phyloP scores from a whole-genome alignment of 1,140 invertebrate genomes.

The Homalodisca vitripennis region DNA sequence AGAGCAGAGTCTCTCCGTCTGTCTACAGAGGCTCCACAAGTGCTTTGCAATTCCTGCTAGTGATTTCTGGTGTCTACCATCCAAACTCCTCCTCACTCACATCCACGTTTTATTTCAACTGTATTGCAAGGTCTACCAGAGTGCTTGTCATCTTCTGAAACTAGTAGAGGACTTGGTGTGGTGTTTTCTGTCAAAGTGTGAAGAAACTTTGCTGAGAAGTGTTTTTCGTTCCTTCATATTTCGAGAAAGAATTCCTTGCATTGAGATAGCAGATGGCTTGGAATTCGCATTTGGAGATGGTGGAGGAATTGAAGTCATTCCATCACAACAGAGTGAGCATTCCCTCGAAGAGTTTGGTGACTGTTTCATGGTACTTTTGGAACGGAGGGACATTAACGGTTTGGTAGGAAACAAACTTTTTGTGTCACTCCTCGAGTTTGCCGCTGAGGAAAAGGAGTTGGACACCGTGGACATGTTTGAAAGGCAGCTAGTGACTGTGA shows the following conservation, averaged over 20 bases:
- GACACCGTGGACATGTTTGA: conserved; percentile 28
- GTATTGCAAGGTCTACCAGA: conserved; percentile 44
- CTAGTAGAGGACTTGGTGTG: conserved; percentile 47
- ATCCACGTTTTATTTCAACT: conserved; percentile 48
- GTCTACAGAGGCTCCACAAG: conserved; percentile 47
- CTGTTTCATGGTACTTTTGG: conserved; percentile 27
- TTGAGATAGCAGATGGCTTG: conserved; percentile 44
- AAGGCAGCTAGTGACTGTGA: conserved; percentile 44
- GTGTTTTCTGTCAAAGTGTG: conserved; percentile 42
- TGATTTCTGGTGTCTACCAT: conserved; percentile 46
- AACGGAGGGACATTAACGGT: conserved; percentile 14
- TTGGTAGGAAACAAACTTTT: conserved; percentile 25
- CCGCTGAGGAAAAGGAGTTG: background rate
- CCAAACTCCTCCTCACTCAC: conserved; percentile 41
- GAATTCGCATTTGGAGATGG: conserved; percentile 46
- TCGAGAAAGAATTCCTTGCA: conserved; percentile 33
- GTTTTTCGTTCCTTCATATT: conserved; percentile 46
- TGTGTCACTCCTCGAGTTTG: conserved; percentile 27
- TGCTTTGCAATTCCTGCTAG: conserved; percentile 46
- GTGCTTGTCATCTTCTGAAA: conserved; percentile 43
- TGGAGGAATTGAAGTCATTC: conserved; percentile 44
- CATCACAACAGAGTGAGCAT: conserved; percentile 21
- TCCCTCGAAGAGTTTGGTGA: conserved; percentile 23
- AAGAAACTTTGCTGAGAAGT: conserved; percentile 28
- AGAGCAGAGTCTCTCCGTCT: conserved; percentile 46